These are phyloP conservation scores for Muntiacus muntjak DNA, from an alignment of 2,113 vertebrate genomes.

Conservation along the genomic window DNA sequence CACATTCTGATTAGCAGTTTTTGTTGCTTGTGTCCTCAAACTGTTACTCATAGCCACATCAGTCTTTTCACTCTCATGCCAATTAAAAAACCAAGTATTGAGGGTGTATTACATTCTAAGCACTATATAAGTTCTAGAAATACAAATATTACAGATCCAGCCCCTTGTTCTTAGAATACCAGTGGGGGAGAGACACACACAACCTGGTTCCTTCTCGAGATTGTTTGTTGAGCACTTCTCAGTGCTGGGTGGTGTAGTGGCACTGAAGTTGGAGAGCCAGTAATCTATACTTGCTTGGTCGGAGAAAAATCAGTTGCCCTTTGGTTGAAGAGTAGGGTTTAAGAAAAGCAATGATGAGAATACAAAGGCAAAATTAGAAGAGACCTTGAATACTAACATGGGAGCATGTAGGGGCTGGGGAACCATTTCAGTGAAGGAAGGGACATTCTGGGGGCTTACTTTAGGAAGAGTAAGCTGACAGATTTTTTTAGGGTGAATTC, in stretches of 20 bases:
- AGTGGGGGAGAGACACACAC: background rate
- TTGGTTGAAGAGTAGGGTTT: background rate
- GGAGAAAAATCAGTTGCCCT: background rate
- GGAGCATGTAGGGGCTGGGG: background rate
- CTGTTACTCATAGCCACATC: background rate
- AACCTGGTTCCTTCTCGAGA: background rate
- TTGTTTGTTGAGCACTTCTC: background rate
- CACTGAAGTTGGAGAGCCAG: background rate
- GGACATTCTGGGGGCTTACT: background rate
- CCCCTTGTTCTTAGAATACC: constrained; percentile 23
- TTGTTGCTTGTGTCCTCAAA: constrained; percentile 9
- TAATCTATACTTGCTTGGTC: background rate
- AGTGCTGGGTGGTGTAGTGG: background rate
- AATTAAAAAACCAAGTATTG: background rate
- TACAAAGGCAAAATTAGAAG: background rate
- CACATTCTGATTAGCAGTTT: constrained; percentile 1
- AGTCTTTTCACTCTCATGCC: background rate
- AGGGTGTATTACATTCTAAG: constrained; percentile 7
- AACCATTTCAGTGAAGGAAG: background rate
- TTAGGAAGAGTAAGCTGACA: background rate
- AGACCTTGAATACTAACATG: background rate
- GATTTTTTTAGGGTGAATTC: background rate
- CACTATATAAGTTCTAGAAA: background rate
- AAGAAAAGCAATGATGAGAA: background rate
- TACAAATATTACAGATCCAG: background rate